Evolutionary conservation across 2,888 invertebrate genomes (phyloP).

Genomic region (Norana najaformis): DNA sequence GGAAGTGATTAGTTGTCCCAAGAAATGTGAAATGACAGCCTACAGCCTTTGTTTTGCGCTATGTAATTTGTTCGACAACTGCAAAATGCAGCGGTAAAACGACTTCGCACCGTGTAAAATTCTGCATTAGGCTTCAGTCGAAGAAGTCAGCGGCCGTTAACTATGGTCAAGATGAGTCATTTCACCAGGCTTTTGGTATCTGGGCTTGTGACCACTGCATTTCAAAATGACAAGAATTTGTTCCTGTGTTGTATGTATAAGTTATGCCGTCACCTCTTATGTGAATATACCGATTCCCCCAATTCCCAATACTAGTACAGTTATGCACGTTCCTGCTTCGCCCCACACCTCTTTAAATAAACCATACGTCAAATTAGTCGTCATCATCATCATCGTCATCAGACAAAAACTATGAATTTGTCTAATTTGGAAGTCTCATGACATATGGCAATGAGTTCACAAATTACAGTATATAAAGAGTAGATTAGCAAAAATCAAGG

Average conservation of each 20-base stretch:
- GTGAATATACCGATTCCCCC: not conserved
- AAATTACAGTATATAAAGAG: not conserved
- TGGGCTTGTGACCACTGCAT: not conserved
- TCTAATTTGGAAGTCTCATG: not conserved
- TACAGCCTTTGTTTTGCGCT: not conserved
- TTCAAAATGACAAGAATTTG: not conserved
- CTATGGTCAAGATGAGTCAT: not conserved
- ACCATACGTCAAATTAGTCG: not conserved
- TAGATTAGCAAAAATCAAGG: not conserved
- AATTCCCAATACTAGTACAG: not conserved
- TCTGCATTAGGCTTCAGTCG: not conserved
- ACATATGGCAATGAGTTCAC: not conserved
- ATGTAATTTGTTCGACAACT: not conserved
- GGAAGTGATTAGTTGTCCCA: not conserved
- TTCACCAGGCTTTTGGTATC: not conserved
- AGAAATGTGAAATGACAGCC: not conserved
- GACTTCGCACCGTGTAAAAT: not conserved
- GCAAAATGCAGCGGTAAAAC: not conserved
- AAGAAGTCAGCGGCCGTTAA: not conserved
- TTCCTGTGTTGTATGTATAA: not conserved
- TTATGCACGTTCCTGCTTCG: not conserved
- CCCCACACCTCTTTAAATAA: not conserved
- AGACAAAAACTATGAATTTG: not conserved
- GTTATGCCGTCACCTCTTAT: not conserved
- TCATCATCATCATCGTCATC: not conserved